A percentile compares a stretch with the other conserved stretches of the same genome.
These are phyloP conservation scores for Tigriopus californicus DNA, from an alignment of 2,888 invertebrate genomes.

Conservation along the genomic window DNA sequence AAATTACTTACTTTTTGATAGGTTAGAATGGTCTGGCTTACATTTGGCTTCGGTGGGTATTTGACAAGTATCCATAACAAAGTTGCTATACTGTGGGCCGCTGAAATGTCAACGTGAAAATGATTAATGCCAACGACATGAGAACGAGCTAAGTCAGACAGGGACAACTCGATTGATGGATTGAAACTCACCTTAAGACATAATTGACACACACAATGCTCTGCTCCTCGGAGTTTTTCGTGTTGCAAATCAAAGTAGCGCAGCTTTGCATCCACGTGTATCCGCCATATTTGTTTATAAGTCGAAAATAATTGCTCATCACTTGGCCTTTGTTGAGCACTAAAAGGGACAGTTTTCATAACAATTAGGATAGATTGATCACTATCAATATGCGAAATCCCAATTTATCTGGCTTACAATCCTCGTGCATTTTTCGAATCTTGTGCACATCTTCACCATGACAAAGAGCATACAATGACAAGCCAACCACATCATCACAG, in stretches of 20 bases:
- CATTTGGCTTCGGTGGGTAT: conserved; percentile 34
- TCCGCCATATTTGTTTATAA: conserved; percentile 84
- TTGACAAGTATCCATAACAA: conserved; percentile 85
- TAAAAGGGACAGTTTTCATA: conserved; percentile 27
- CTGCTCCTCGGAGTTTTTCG: conserved; percentile 89
- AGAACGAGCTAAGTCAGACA: background rate
- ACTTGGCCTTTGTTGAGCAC: conserved; percentile 94
- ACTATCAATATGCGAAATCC: background rate
- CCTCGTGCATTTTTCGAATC: conserved; percentile 80
- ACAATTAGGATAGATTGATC: background rate
- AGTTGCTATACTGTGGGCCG: conserved; percentile 67
- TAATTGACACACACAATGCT: conserved; percentile 95
- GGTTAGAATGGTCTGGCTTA: no score
- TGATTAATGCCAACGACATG: background rate
- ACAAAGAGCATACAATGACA: conserved; percentile 79
- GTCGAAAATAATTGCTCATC: conserved; percentile 79
- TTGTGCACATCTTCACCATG: conserved; percentile 89
- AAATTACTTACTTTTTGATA: no score
- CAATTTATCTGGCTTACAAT: conserved; percentile 50
- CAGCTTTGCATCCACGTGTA: conserved; percentile 94
- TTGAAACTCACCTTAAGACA: conserved; percentile 60
- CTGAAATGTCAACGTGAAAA: conserved; percentile 33
- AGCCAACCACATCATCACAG: conserved; percentile 78
- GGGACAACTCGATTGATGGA: background rate
- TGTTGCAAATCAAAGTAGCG: conserved; percentile 85